Conservation (phyloP, 2,113 vertebrate genomes). For the Peromyscus maniculatus region DNA sequence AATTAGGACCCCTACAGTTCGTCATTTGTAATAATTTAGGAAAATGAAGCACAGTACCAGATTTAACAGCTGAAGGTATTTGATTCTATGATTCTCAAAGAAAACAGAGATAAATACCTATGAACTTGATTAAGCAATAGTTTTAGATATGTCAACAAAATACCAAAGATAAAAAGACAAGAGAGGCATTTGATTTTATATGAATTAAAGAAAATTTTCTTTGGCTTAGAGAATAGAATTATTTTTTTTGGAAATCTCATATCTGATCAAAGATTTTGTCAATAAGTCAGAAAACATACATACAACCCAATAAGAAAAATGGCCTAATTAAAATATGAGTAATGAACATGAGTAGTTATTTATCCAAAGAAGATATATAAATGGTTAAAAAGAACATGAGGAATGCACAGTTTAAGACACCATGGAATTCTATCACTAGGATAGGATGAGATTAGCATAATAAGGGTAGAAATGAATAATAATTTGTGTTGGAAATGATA, state of each 20-base stretch:
- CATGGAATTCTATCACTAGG: neutral
- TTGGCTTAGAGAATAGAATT: neutral
- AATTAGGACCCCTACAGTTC: neutral
- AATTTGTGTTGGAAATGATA: neutral
- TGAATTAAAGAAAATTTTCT: constrained; percentile 15
- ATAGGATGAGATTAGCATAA: neutral
- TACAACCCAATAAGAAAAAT: neutral
- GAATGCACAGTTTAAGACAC: constrained; percentile 1
- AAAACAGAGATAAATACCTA: neutral
- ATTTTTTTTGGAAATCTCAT: neutral
- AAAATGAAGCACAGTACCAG: neutral
- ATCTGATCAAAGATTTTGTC: neutral
- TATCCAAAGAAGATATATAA: neutral
- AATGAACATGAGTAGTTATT: neutral
- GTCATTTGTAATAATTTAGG: neutral
- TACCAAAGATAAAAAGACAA: neutral
- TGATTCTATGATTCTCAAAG: constrained; percentile 53
- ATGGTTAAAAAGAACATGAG: neutral
- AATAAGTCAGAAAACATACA: neutral
- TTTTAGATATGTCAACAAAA: neutral
- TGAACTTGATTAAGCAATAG: neutral
- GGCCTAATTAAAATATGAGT: neutral
- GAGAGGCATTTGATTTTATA: neutral
- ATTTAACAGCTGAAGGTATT: neutral
- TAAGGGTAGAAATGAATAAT: neutral